Evolutionary conservation across 1,140 invertebrate genomes (phyloP).

Genomic region (Metaphire vulgaris): DNA sequence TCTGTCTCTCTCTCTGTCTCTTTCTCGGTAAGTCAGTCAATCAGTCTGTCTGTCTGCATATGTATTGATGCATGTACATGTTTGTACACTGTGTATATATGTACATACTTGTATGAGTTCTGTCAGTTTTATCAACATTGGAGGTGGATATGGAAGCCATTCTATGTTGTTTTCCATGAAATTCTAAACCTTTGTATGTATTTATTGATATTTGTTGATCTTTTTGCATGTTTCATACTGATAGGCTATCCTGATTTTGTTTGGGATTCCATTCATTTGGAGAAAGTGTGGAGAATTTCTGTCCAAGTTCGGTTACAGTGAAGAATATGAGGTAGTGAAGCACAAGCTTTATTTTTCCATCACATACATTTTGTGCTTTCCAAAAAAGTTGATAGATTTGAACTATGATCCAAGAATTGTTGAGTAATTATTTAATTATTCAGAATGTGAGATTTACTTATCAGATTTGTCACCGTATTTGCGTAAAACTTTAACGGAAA

Average conservation of each 20-base stretch:
- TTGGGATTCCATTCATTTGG: constrained; percentile 49
- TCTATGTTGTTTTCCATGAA: background rate
- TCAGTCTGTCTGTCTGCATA: background rate
- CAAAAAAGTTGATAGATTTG: background rate
- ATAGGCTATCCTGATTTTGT: too few species aligned
- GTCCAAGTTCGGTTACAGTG: constrained; percentile 39
- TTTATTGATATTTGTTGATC: too few species aligned
- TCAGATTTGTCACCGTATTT: constrained; percentile 16
- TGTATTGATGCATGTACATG: background rate
- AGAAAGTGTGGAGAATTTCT: constrained; percentile 36
- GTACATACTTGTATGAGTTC: background rate
- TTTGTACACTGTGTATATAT: background rate
- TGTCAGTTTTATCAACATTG: background rate
- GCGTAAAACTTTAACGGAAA: background rate
- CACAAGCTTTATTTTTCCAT: background rate
- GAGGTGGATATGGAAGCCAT: background rate
- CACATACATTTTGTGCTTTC: background rate
- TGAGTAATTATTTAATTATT: constrained; percentile 20
- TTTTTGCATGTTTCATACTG: too few species aligned
- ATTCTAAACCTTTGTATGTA: background rate
- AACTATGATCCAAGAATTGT: constrained; percentile 5
- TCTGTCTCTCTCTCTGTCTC: background rate
- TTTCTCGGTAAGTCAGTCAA: background rate
- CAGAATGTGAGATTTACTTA: background rate
- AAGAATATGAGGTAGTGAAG: constrained; percentile 46